These are phyloP conservation scores for Schizopygopsis malacanthus DNA, from an alignment of 2,797 vertebrate genomes.

Conservation along the genomic window DNA sequence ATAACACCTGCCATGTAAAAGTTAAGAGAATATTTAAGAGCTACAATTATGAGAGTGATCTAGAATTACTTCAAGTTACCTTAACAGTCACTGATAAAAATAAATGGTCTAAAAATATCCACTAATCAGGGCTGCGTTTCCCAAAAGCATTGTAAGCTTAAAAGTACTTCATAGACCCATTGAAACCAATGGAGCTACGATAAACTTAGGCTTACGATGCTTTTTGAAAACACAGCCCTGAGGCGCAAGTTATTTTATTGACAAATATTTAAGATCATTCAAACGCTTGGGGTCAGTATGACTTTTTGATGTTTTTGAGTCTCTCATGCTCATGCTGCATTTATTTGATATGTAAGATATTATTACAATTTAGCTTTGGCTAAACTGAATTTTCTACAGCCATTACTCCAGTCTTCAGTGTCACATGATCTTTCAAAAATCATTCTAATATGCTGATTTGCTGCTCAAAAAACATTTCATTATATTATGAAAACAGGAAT, in stretches of 20 bases:
- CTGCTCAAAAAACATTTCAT: not conserved
- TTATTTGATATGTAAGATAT: not conserved
- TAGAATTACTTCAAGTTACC: not conserved
- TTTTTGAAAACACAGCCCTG: too few relatives aligned
- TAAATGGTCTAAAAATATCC: not conserved
- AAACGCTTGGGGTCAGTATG: not conserved
- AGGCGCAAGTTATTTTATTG: not conserved
- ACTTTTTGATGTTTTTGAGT: not conserved
- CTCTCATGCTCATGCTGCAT: not conserved
- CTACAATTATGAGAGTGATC: not conserved
- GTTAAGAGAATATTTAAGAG: constrained; percentile 2
- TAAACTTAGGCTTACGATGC: too few relatives aligned
- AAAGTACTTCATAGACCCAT: too few relatives aligned
- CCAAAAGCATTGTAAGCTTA: too few relatives aligned
- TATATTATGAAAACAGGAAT: not conserved
- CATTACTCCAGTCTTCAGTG: not conserved
- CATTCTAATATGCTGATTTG: too few relatives aligned
- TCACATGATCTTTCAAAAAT: not conserved
- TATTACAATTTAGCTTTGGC: too few relatives aligned
- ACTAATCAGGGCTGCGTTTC: not conserved
- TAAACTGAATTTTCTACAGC: not conserved
- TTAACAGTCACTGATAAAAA: not conserved
- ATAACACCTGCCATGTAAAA: not conserved
- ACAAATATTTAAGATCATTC: not conserved
- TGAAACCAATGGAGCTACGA: too few relatives aligned